Percentiles rank a stretch among this genome's conserved stretches.
phyloP scores from a whole-genome alignment of 2,797 vertebrate species.

The Cyclura pinguis region DNA sequence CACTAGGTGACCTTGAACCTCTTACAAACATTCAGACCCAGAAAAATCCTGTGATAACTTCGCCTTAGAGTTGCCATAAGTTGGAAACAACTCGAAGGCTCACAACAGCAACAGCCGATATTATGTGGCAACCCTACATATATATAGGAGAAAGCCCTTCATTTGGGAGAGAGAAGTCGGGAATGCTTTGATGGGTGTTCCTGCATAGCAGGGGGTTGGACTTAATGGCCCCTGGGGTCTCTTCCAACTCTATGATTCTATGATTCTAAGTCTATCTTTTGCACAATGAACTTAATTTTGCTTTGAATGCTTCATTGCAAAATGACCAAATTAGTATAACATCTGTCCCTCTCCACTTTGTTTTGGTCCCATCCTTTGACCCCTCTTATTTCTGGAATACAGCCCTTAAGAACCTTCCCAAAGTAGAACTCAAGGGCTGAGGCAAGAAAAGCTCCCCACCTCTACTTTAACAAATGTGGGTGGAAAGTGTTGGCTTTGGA shows the following conservation, averaged over 20 bases:
- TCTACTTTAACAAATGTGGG: background rate
- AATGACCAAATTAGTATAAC: background rate
- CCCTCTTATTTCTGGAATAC: background rate
- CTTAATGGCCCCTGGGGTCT: too few species aligned
- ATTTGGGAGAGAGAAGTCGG: background rate
- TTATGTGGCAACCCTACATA: background rate
- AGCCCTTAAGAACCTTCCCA: background rate
- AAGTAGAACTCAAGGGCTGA: background rate
- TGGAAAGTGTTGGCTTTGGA: background rate
- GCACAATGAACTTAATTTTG: too few species aligned
- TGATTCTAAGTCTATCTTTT: too few species aligned
- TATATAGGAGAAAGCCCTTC: background rate
- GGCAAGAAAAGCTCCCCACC: too few species aligned
- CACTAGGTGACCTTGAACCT: too few species aligned
- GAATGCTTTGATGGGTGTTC: too few species aligned
- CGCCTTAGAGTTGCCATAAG: too few species aligned
- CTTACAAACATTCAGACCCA: too few species aligned
- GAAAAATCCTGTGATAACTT: too few species aligned
- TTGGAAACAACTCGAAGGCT: too few species aligned
- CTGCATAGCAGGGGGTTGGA: too few species aligned
- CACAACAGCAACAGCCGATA: background rate
- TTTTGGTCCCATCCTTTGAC: background rate
- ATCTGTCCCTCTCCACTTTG: background rate
- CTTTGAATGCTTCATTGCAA: background rate
- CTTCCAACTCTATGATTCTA: too few species aligned